Conservation (phyloP, 2,888 invertebrate species). For the Dione vanillae region DNA sequence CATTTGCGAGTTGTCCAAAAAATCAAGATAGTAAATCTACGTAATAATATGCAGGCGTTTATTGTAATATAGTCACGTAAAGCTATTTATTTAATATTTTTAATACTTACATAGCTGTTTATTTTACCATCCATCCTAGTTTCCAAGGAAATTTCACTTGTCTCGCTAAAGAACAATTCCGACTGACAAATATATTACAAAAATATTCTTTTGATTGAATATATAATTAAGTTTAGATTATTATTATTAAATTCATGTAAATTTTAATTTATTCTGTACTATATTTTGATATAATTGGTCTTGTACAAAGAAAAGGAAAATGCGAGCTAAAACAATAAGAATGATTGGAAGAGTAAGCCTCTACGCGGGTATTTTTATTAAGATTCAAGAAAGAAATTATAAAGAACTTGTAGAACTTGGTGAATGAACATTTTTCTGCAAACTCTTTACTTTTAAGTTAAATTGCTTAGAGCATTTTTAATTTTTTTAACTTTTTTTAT, state of each 20-base stretch:
- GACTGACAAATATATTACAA: too few species aligned
- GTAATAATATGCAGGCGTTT: too few species aligned
- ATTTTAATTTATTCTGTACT: slow-evolving; percentile 18
- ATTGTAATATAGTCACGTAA: too few species aligned
- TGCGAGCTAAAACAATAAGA: slow-evolving; percentile 32
- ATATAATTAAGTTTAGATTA: too few species aligned
- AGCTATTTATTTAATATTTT: too few species aligned
- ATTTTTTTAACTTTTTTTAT: slow-evolving; percentile 17
- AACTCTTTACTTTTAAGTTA: slow-evolving; percentile 32
- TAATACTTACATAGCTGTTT: too few species aligned
- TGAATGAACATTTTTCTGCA: slow-evolving; percentile 16
- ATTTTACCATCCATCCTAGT: too few species aligned
- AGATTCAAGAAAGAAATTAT: slow-evolving; percentile 28
- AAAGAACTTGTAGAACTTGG: slow-evolving; percentile 25
- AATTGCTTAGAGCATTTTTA: slow-evolving; percentile 26
- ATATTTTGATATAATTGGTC: slow-evolving; percentile 28
- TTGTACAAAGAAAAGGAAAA: slow-evolving; percentile 16
- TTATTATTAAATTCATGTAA: background rate
- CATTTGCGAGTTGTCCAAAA: too few species aligned
- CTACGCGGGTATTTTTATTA: slow-evolving; percentile 32
- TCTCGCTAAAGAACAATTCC: too few species aligned
- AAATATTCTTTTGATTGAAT: too few species aligned
- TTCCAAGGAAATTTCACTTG: too few species aligned
- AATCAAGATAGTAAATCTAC: too few species aligned
- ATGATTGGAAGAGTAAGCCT: slow-evolving; percentile 30